Evolutionary conservation across 2,888 invertebrate species (phyloP).

Genomic region (Dione vanillae): DNA sequence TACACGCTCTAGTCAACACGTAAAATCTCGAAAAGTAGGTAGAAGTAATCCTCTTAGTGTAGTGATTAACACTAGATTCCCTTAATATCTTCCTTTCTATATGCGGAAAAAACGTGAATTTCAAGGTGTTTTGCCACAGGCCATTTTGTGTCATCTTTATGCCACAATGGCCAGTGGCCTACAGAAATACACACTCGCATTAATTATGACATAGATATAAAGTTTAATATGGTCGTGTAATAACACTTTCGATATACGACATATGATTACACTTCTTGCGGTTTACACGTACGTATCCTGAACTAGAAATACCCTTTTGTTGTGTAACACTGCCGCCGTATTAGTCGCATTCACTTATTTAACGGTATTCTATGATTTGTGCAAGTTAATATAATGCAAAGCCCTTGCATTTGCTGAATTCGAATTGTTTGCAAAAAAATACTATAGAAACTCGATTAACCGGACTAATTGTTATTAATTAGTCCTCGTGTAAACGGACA

Average conservation of each 20-base stretch:
- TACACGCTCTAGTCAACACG: too few species aligned
- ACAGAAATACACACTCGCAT: neutral
- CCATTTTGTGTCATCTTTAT: neutral
- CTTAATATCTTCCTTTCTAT: too few species aligned
- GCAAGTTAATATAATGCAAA: slow-evolving; percentile 47
- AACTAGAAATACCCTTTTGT: slow-evolving; percentile 70
- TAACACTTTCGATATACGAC: slow-evolving; percentile 32
- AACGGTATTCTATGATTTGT: slow-evolving; percentile 55
- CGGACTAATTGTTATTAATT: too few species aligned
- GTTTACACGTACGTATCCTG: slow-evolving; percentile 59
- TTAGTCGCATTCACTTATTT: slow-evolving; percentile 65
- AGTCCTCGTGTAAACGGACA: too few species aligned
- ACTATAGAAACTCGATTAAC: too few species aligned
- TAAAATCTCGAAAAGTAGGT: too few species aligned
- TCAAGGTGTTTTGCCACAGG: too few species aligned
- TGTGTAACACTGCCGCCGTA: slow-evolving; percentile 65
- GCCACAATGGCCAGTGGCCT: neutral
- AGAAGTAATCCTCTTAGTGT: too few species aligned
- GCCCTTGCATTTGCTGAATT: too few species aligned
- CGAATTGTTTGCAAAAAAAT: too few species aligned
- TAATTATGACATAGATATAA: neutral
- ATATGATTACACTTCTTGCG: slow-evolving; percentile 50
- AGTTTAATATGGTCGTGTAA: neutral
- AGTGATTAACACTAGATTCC: too few species aligned
- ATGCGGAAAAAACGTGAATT: too few species aligned